Evolutionary conservation across 2,888 invertebrate genomes (phyloP), one percentile per base, ranked within the genome.

Genomic region (Lycocerus yunnanus): DNA sequence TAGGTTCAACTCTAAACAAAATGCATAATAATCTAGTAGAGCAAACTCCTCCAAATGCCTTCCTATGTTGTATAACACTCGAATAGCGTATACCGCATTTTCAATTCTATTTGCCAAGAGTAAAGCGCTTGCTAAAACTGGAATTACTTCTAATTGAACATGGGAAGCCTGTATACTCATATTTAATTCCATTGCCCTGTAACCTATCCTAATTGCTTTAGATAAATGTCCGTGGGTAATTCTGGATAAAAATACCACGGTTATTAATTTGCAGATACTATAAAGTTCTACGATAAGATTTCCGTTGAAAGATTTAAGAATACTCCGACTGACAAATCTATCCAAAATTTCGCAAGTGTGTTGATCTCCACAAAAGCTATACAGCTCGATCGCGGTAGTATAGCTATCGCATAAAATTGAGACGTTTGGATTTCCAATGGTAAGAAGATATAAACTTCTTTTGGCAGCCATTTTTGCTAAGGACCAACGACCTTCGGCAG

Each of bases 1-100:
- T 58, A 91, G 81, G 68, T 90, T 86, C 79, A 91, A 82, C 70
- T 91, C 91, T 71, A 91, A 86, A 76, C 90, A 90, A 43, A 91
- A 86, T 0, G 90, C 89, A 78, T 90, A 89, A 79, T 91, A 92
- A 88, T 90, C 90, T 0, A 86, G 82, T 8, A 84, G 79, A 0
- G 82, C 84, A 3, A 82, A 80, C 70, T 86, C 84, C 1, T 83
- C 78, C 60, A 86, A 83, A 20, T 82, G 83, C 43, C 81, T 74
- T 2, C 84, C 80, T 3, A 81, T 73, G 68, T 80, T 82, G 27
- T 82, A 82, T 15, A 88, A 80, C 72, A 89, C 83, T 63, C 86
- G 84, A 58, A 88, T 80, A 58, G 90, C 81, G 72, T 89, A 89
- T 13, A 90, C 83, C 3, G 90, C 88, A 83, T 90, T 89, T 78